Evolutionary conservation across 2,797 vertebrate genomes (phyloP), one percentile per base, ranked within the genome.

Genomic region (Arctocebus calabarensis): DNA sequence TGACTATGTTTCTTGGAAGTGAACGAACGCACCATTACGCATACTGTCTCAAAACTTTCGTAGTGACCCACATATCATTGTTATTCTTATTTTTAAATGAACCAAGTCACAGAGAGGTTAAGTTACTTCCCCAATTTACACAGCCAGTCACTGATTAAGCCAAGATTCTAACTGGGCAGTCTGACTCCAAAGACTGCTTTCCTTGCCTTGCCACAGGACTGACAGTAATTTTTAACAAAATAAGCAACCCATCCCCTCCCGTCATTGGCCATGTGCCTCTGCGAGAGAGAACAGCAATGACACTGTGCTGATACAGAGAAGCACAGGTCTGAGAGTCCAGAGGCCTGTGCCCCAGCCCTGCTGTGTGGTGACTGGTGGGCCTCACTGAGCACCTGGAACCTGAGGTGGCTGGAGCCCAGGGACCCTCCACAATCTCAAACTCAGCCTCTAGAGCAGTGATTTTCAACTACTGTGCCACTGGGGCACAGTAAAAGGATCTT

Each of bases 81-180:
- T 48, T 55, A 52, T 78, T 86, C 43, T 75, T 27, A 62, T 52
- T 57, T 96, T 94, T 48, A 87, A 93, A 79, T 29, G 68, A 94
- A 74, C 40, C 19, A 17, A n/a, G 62, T 75, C 37, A 77, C 57
- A 71, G 81, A 91, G 11, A 84, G 19, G 23, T 57, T 70, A 86
- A 37, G 75, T 75, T 34, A 62, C 73, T 68, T 68, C 14, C 22
- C n/a, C 34, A 29, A 40, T 52, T 64, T 68, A 81, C 55, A 88
- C 59, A 88, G 81, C 61, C 34, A 17, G 14, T 20, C 14, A 16
- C 3, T 45, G n/a, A 79, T 20, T 13, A 71, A 88, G 79, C 77
- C 81, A 55, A 48, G 22, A 66, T 43, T 71, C 64, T 61, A 57
- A 52, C 1, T 12, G 8, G 27, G 12, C 19, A 77, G 37, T 64